These are phyloP conservation scores for Apostichopus leukothele DNA, from an alignment of 53 echinoderm and acorn worm genomes.

Conservation along the genomic window DNA sequence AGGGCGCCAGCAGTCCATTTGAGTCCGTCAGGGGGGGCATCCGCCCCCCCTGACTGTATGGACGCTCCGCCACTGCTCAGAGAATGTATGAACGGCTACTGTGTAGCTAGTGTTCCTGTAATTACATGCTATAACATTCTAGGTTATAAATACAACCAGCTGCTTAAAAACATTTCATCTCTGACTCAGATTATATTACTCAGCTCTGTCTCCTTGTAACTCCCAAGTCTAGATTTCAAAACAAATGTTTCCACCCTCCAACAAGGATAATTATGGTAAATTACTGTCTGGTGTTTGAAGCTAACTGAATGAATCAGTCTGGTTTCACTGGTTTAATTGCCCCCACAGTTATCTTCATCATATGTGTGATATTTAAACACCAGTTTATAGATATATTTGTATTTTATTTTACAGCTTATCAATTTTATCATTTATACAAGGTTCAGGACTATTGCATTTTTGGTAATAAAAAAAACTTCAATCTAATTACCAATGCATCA, in stretches of 20 bases:
- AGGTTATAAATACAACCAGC: too few relatives aligned
- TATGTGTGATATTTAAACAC: neutral
- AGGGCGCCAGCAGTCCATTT: too few relatives aligned
- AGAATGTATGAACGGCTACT: too few relatives aligned
- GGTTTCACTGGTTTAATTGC: neutral
- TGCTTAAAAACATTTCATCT: too few relatives aligned
- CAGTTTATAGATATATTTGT: too few relatives aligned
- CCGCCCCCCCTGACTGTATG: too few relatives aligned
- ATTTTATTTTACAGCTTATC: neutral
- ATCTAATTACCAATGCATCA: neutral
- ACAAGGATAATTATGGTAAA: neutral
- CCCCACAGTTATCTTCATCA: neutral
- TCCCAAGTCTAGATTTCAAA: neutral
- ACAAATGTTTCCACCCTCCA: neutral
- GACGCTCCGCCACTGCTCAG: too few relatives aligned
- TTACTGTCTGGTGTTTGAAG: neutral
- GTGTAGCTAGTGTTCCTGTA: too few relatives aligned
- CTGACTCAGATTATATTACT: too few relatives aligned
- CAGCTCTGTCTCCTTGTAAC: neutral
- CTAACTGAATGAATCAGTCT: neutral
- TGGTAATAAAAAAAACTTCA: neutral
- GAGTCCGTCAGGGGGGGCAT: too few relatives aligned
- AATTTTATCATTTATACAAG: neutral
- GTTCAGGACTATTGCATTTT: neutral
- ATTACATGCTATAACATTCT: too few relatives aligned